These are phyloP conservation scores for Morbakka virulenta DNA, from an alignment of 30 jellyfish, hydroid and myxozoan genomes.

Conservation along the genomic window DNA sequence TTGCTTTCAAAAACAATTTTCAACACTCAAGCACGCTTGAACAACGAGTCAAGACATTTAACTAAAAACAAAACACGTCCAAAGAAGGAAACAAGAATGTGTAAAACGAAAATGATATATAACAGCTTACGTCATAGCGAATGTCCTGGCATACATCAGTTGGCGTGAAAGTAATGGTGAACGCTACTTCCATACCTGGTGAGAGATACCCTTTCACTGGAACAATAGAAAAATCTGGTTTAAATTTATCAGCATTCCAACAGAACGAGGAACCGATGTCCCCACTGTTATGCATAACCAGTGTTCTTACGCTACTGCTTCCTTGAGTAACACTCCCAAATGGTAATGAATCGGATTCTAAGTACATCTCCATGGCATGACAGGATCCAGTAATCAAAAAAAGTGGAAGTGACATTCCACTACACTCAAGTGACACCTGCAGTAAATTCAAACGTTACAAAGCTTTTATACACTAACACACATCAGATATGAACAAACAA, in stretches of 20 bases:
- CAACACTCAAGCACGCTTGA: too few species aligned
- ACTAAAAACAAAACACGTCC: too few species aligned
- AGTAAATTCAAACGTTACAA: not conserved
- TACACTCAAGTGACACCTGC: conserved; percentile 83
- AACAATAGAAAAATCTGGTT: conserved; percentile 68
- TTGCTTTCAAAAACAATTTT: too few species aligned
- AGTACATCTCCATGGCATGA: conserved; percentile 82
- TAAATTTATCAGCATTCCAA: conserved; percentile 80
- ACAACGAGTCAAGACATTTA: too few species aligned
- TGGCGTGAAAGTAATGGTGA: conserved; percentile 85
- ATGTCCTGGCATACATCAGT: conserved; percentile 70
- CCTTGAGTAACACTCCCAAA: conserved; percentile 96
- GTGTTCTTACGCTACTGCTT: conserved; percentile 84
- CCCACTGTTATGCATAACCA: conserved; percentile 83
- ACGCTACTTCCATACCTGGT: conserved; percentile 97
- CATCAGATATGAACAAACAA: not conserved
- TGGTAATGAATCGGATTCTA: conserved; percentile 90
- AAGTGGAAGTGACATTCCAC: conserved; percentile 88
- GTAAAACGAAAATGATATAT: too few species aligned
- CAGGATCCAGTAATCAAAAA: conserved; percentile 79
- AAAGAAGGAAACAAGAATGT: too few species aligned
- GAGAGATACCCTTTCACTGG: conserved; percentile 93
- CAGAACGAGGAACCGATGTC: conserved; percentile 89
- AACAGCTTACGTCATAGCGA: conserved; percentile 88
- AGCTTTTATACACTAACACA: not conserved